Conservation (phyloP, 2,888 invertebrate genomes). For the Eristalinus aeneus region DNA sequence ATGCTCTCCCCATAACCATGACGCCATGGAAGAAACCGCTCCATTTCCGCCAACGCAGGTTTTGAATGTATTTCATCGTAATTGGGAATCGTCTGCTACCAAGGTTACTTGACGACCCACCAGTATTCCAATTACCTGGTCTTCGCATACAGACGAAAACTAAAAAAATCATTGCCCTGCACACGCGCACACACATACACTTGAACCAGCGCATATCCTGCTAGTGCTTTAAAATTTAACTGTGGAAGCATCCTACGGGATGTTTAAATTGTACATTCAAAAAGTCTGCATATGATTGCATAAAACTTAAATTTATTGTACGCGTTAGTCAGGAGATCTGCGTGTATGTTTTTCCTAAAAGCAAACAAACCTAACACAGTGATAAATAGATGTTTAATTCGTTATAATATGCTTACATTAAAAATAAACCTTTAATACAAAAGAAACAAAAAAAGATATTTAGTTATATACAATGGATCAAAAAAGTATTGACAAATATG, state of each 20-base stretch:
- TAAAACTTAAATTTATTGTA: too few relatives aligned
- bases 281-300: too few relatives aligned
- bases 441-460: too few relatives aligned
- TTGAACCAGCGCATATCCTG: neutral
- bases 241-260: neutral
- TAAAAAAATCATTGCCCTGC: neutral
- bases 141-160: neutral
- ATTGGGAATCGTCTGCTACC: slow-evolving; percentile 1
- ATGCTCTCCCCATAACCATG: neutral
- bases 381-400: too few relatives aligned
- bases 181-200: neutral
- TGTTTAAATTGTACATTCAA: too few relatives aligned
- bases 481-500: too few relatives aligned
- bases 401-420: too few relatives aligned
- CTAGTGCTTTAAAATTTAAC: neutral
- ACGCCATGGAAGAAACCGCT: neutral
- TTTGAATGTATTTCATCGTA: neutral
- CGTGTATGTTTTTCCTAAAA: too few relatives aligned
- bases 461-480: too few relatives aligned
- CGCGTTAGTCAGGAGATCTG: too few relatives aligned
- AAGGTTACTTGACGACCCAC: neutral
- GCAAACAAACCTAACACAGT: too few relatives aligned
- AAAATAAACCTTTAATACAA: too few relatives aligned
- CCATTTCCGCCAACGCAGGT: neutral
- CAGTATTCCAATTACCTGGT: neutral